Evolutionary conservation across 2,888 invertebrate genomes (phyloP), one percentile per base, ranked within the genome.

Genomic region (Nymphalis polychloros): DNA sequence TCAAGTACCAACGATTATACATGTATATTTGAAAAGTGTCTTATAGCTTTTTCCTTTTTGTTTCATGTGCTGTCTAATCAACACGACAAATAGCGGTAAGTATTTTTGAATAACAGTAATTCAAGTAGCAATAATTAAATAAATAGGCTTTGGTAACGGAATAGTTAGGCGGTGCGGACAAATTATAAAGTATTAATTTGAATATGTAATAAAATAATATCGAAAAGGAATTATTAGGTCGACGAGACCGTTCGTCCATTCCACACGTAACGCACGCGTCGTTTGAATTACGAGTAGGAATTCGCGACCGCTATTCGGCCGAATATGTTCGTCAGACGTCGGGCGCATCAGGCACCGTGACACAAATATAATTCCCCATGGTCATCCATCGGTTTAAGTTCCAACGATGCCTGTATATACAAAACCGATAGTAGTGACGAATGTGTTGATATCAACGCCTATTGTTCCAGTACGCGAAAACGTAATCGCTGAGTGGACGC

Each of bases 211-310:
- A 72, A 73, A 73, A 75, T 83, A 78, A 83, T 85, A 86, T 85
- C 81, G 81, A 79, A 79, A 79, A 77, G 75, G 73, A 83, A 83
- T 89, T 90, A 91, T 89, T 89, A 84, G 92, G 92, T 89, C 92
- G 83, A 72, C 79, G 78, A 84, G 83, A 86, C 89, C 86, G 89
- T 90, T 90, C 83, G 88, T 85, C 81, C 78, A 79, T 81, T 78
- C 83, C 77, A 79, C 92, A 91, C 90, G 91, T 91, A 90, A 6
- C 84, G 81, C 83, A 84, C 84, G 85, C 82, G 72, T 85, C 80
- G 87, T 87, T 87, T 85, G 88, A 89, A 90, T 90, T 91, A 92
- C 91, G 91, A 90, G 88, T 82, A 87, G 92, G 92, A 90, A 92
- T 92, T 89, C 77, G 90, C 86, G 87, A 89, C 92, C 92, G 92